Base-by-base conservation (phyloP, 2,888 invertebrate genomes). In the Apeira syringaria region DNA sequence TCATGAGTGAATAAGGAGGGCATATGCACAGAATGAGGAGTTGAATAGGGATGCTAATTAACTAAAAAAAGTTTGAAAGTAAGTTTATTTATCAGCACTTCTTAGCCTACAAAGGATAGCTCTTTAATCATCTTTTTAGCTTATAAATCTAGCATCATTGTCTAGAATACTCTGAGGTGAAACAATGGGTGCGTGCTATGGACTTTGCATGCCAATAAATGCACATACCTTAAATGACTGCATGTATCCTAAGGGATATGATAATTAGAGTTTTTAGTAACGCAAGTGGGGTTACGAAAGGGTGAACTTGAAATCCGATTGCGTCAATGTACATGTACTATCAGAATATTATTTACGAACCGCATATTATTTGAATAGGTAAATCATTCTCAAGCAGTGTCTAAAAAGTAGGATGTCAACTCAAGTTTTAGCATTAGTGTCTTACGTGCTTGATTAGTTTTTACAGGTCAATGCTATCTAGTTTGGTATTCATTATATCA, bases 131-230 rank as follows among this genome's bases (percentile, higher is more conserved):
- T 25, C 32, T 41, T 35, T 33, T 46, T 32, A 29, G 18, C 33
- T 46, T 41, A 41, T 47, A 33, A 41, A 38, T 38, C 32, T 12
- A 41, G n/a, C 35, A 41, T 41, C 49, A 50, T 18, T 11, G 28
- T 47, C 38, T 39, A 38, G 34, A 39, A 47, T 31, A 26, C 17
- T 31, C 30, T 35, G 22, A 34, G 45, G 39, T 39, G 37, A 38
- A 41, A 52, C 46, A 46, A 48, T 52, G 45, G 31, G 18, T 30
- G 26, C 15, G 7, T 22, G 24, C 5, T 22, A 39, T 35, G 30
- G 11, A 42, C 10, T 34, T n/a, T 12, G 46, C 46, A 48, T 48
- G 40, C 31, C 28, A 48, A 46, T 20, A 12, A 13, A 29, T 37
- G 31, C 32, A 40, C 42, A 42, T 48, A 40, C 46, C 44, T 20